Evolutionary conservation across 2,888 invertebrate genomes (phyloP), one percentile per base, ranked within the genome.

Genomic region (Mechanitis mazaeus): DNA sequence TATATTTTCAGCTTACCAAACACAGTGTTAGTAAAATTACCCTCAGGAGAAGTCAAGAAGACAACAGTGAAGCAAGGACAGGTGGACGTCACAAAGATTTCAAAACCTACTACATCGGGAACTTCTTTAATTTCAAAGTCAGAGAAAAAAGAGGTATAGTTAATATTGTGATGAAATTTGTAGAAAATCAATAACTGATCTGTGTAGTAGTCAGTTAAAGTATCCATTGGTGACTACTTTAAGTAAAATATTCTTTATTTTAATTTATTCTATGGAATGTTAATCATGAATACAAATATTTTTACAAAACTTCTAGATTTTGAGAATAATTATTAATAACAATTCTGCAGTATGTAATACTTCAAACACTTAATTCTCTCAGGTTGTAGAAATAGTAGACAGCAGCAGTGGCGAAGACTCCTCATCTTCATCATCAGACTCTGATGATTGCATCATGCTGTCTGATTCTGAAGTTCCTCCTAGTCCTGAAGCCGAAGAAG

Each of bases 371-470:
- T 38, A 54, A 56, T 79, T 57, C 38, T 67, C 73, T 76, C 91
- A 93, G 85, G 93, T 94, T 58, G 94, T 95, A 58, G 96, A 95
- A 69, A 96, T 96, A 76, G 94, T 94, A 68, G 93, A 94, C 75
- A 93, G 93, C 75, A 92, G 92, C 71, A 92, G 92, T 74, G 90
- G 90, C 31, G 88, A 89, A 59, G 90, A 90, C 56, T 82, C 88
- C 20, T 86, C 90, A 57, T 89, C 89, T 46, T 92, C 92, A 12
- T 92, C 92, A 57, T 95, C 95, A 35, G 96, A 96, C 72, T 91
- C 91, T 67, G 95, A 95, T 79, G 96, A 97, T 76, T 96, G 97
- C 78, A 96, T 96, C 72, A 94, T 97, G 74, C 91, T 97, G 46
- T 96, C 96, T 3, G 96, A 96, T 78, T 94, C 95, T 3, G 95